Conservation (phyloP, 2,113 vertebrate genomes). For the Orcinus orca region DNA sequence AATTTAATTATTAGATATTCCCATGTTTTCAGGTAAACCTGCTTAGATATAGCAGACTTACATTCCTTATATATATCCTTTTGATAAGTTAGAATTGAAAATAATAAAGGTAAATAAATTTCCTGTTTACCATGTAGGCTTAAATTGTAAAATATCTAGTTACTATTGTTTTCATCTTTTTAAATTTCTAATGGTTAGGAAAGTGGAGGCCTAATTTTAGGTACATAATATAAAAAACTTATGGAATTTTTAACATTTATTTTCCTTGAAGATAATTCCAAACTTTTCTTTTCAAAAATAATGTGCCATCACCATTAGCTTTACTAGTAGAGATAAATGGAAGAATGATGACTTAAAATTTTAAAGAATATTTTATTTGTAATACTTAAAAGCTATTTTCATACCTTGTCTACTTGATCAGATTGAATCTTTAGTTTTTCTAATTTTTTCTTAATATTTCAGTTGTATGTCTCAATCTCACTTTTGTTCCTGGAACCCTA, state of each 20-base stretch:
- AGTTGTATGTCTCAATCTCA: not conserved
- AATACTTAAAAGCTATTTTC: not conserved
- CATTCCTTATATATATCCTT: not conserved
- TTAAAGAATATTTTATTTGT: not conserved
- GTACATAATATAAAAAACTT: not conserved
- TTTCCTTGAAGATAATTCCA: not conserved
- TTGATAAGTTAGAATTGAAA: constrained; percentile 2
- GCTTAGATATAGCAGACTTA: not conserved
- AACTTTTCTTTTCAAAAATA: not conserved
- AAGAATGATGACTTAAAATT: not conserved
- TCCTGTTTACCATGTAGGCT: not conserved
- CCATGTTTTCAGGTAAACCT: not conserved
- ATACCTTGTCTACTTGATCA: not conserved
- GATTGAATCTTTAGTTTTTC: not conserved
- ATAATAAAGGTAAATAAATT: not conserved
- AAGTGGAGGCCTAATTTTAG: not conserved
- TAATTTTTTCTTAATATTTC: not conserved
- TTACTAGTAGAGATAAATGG: not conserved
- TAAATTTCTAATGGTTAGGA: not conserved
- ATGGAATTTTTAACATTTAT: not conserved
- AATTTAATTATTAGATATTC: not conserved
- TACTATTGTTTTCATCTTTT: not conserved
- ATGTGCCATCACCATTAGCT: not conserved
- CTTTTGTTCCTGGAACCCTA: not conserved
- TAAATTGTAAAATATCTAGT: not conserved